Percentiles rank a stretch among this genome's conserved stretches.
phyloP scores from a whole-genome alignment of 2,888 invertebrate genomes.

The Salticus scenicus region DNA sequence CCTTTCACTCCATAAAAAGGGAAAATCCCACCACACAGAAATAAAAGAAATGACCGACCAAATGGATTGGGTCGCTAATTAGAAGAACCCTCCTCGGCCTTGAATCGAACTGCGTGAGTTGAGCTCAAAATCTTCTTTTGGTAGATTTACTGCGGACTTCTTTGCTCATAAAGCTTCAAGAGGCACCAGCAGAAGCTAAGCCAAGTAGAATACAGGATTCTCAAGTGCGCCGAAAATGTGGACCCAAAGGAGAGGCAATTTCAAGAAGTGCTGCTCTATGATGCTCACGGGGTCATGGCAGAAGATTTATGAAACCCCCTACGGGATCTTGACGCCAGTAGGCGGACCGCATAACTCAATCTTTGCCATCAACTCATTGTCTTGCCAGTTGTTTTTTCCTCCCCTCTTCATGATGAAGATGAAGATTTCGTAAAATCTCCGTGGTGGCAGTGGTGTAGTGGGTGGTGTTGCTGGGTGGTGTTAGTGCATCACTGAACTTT shows the following conservation, averaged over 20 bases:
- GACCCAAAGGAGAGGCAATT: slow-evolving; percentile 47
- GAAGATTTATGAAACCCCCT: slow-evolving; percentile 39
- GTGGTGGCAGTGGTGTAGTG: not conserved
- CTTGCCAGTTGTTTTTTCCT: not conserved
- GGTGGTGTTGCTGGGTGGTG: not conserved
- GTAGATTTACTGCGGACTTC: slow-evolving; percentile 7
- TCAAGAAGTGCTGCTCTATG: slow-evolving; percentile 29
- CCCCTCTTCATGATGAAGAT: slow-evolving; percentile 17
- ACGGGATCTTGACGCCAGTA: slow-evolving; percentile 49
- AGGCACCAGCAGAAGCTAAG: not conserved
- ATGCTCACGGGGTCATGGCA: not conserved
- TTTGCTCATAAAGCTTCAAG: not conserved
- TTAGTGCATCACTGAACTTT: not conserved
- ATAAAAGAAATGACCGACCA: not conserved
- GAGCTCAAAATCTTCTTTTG: not conserved
- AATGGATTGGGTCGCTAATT: slow-evolving; percentile 15
- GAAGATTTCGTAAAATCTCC: slow-evolving; percentile 20
- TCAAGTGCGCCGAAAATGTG: not conserved
- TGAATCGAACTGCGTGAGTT: not conserved
- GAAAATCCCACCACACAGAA: not conserved
- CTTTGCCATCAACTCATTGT: slow-evolving; percentile 32
- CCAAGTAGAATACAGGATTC: not conserved
- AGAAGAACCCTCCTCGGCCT: not conserved
- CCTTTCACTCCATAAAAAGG: not conserved
- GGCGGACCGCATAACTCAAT: slow-evolving; percentile 54